These are phyloP conservation scores for Saccopteryx bilineata DNA, from an alignment of 2,113 vertebrate species.

Conservation along the genomic window DNA sequence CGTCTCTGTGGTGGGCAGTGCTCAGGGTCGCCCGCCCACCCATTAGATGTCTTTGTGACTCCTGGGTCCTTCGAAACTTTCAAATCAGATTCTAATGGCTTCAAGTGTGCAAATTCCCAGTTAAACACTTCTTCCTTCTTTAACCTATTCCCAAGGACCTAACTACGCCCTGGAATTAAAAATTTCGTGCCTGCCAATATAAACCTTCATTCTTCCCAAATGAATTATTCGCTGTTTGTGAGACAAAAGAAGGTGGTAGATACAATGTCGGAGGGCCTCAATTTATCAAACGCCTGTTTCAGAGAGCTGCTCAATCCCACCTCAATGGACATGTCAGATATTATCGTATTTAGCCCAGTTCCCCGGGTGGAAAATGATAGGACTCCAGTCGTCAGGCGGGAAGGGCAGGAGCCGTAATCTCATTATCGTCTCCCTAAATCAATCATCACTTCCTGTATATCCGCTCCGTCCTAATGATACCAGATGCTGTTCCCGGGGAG, in stretches of 20 bases:
- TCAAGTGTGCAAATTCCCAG: neutral
- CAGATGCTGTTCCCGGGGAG: neutral
- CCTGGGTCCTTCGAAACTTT: neutral
- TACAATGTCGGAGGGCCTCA: slow-evolving; percentile 41
- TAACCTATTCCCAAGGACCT: neutral
- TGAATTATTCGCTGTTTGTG: slow-evolving; percentile 34
- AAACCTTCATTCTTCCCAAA: slow-evolving; percentile 16
- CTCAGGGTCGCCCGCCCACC: neutral
- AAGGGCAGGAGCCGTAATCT: slow-evolving; percentile 67
- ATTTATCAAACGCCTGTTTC: slow-evolving; percentile 51
- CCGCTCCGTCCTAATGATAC: slow-evolving; percentile 39
- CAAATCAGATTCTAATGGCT: neutral
- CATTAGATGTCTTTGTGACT: neutral
- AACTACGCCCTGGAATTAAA: slow-evolving; percentile 32
- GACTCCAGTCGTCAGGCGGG: slow-evolving; percentile 63
- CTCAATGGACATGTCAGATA: slow-evolving; percentile 65
- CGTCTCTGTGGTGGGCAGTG: neutral
- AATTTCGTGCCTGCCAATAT: neutral
- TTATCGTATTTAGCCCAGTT: slow-evolving; percentile 73
- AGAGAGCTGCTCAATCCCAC: slow-evolving; percentile 60
- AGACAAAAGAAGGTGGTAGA: slow-evolving; percentile 37
- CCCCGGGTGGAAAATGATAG: slow-evolving; percentile 67
- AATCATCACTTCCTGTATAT: slow-evolving; percentile 48
- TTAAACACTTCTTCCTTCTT: neutral
- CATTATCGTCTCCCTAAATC: slow-evolving; percentile 71